Evolutionary conservation across 2,113 vertebrate species (phyloP), one percentile per base, ranked within the genome.

Genomic region (Ptychochromis oligacanthus): DNA sequence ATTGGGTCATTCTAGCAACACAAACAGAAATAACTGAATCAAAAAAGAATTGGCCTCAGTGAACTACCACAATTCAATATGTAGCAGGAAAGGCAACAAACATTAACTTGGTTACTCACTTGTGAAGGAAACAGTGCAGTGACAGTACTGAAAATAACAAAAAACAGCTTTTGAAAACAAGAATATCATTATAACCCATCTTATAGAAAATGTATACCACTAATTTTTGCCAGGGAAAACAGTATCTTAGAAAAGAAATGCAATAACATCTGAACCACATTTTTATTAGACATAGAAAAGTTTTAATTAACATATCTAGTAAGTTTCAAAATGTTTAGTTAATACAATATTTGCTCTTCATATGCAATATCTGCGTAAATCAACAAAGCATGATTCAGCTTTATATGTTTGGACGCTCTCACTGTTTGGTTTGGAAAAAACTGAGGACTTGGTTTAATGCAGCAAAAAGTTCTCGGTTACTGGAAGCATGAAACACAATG

Each of bases 151-250:
- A 40, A 52, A 61, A 55, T 11, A 10, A 34, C 34, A 46, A 38
- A 77, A 55, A 28, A 22, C 64, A 46, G 0, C 36, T 17, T 56
- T 36, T 77, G 31, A 22, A 49, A 28, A 36, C 11, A 18, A 6
- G 15, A 31, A 52, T 49, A 49, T 18, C 26, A 24, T 6, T 36
- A 36, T 36, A 36, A 36, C 36, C 8, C 28, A 31, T 3, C 13
- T 40, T 17, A 24, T 14, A 59, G 65, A 74, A 20, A 24, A 36
- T 2, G 9, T 10, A 6, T 34, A 52, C 0, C 1, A 56, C 0
- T 34, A 28, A 64, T 76, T 9, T 5, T 28, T 0, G 20, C 65
- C 7, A 54, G 28, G 22, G 36, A 61, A 61, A 54, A 26, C 11
- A 7, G 12, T 4, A 14, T 28, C 14, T 40, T 28, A 1, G 22